Evolutionary conservation across 2,888 invertebrate genomes (phyloP).

Genomic region (Malthinus flaveolus): DNA sequence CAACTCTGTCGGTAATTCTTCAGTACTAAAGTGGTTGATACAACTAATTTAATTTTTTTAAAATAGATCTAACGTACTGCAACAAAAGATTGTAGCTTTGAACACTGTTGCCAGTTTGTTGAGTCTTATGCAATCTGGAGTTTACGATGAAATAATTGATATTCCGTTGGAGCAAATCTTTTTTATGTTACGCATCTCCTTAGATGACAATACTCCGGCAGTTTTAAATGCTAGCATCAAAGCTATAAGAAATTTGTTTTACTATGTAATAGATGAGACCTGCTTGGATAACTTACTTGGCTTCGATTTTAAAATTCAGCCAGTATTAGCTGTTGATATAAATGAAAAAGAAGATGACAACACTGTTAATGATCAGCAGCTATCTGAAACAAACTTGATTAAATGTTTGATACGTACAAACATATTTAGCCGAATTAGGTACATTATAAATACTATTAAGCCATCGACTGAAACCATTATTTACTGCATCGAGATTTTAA

Average conservation of each 20-base stretch:
- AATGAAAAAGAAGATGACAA: constrained; percentile 57
- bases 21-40: neutral
- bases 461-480: constrained; percentile 74
- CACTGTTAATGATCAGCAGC: constrained; percentile 83
- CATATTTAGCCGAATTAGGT: constrained; percentile 73
- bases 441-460: constrained; percentile 63
- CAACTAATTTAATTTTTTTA: neutral
- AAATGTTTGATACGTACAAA: constrained; percentile 74
- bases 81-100: constrained; percentile 82
- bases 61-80: constrained; percentile 69
- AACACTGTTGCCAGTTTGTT: constrained; percentile 79
- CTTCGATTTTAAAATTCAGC: constrained; percentile 67
- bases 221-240: constrained; percentile 76
- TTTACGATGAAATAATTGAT: constrained; percentile 74
- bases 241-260: constrained; percentile 75
- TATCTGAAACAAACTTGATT: constrained; percentile 82
- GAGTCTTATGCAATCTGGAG: constrained; percentile 72
- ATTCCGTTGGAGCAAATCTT: constrained; percentile 77
- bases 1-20: constrained; percentile 64
- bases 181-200: constrained; percentile 78
- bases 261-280: constrained; percentile 77
- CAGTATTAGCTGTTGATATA: constrained; percentile 55
- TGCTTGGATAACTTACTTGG: constrained; percentile 71
- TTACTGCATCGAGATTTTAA: constrained; percentile 77
- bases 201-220: constrained; percentile 80